A percentile compares a stretch with the other conserved stretches of the same genome.
Evolutionary conservation across 2,888 invertebrate species (phyloP).

Genomic region (Zele albiditarsus): DNA sequence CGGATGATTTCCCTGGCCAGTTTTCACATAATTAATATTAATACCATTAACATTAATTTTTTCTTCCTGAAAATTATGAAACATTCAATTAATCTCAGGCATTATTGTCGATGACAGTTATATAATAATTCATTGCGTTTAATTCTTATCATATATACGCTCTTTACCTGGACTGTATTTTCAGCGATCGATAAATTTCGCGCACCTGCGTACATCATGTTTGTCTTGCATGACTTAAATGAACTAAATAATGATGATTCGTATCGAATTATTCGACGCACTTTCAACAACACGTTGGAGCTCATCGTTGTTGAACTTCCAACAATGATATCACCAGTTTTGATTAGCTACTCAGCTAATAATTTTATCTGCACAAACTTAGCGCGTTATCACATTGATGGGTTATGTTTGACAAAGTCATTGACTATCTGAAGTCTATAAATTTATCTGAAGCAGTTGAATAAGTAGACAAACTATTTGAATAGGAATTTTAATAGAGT

Average conservation of each 20-base stretch:
- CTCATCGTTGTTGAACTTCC: background rate
- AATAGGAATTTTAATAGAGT: background rate
- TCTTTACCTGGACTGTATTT: conserved; percentile 30
- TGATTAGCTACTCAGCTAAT: background rate
- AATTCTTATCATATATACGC: background rate
- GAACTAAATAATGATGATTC: conserved; percentile 14
- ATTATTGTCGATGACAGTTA: conserved; percentile 5
- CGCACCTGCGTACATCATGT: conserved; percentile 17
- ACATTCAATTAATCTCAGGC: background rate
- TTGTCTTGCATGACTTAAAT: background rate
- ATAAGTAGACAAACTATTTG: background rate
- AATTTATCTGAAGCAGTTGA: background rate
- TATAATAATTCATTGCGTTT: background rate
- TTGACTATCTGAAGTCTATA: conserved; percentile 12
- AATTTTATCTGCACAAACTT: background rate
- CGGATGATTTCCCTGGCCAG: conserved; percentile 75
- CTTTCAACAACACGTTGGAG: background rate
- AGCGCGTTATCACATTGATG: conserved; percentile 26
- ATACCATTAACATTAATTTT: conserved; percentile 78
- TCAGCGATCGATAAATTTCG: conserved; percentile 35
- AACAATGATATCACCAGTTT: background rate
- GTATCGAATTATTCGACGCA: background rate
- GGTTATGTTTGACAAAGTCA: conserved; percentile 31
- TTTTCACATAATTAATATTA: conserved; percentile 78
- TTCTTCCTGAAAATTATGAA: conserved; percentile 75